Evolutionary conservation across 2,797 vertebrate species (phyloP), one percentile per base, ranked within the genome.

Genomic region (Staurois parvus): DNA sequence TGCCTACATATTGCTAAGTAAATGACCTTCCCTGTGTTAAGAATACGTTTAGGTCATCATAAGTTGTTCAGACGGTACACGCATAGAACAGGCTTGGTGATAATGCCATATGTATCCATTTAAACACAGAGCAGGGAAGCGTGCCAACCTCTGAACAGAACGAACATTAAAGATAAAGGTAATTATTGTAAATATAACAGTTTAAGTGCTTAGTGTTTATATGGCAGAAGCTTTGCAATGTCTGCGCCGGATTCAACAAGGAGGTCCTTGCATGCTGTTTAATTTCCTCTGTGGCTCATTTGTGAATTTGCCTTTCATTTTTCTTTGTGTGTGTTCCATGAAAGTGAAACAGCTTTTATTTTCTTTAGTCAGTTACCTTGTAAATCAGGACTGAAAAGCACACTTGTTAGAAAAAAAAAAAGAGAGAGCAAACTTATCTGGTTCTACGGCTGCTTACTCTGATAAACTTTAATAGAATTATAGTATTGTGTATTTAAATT

Each of bases 141-240:
- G 59, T 59, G 81, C 75, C 69, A 75, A 68, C 76, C 40, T 11
- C 30, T 84, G 70, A 87, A 73, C 81, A 84, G 81, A 87, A 75
- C 34, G 81, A 83, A 75, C 85, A 83, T 87, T 87, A 87, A 87
- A 78, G 85, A 87, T 75, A 87, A 87, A 87, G 81, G 85, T 87
- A 87, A 83, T 87, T 87, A 84, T 83, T 79, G 85, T 84, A 87
- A 87, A 87, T 87, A 87, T 87, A 79, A 87, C 85, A 74, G 81
- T 87, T 87, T 87, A 87, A 87, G 85, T 87, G 81, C 81, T 87
- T 83, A 83, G 70, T 83, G 85, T 87, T 87, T 87, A 87, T 87
- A 87, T 69, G 85, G 85, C 85, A 87, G 85, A 83, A 82, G 81
- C 81, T 79, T 76, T 83, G 74, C 79, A 87, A 87, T 84, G 85